Evolutionary conservation across 2,113 vertebrate genomes (phyloP).

Genomic region (Callipepla squamata): DNA sequence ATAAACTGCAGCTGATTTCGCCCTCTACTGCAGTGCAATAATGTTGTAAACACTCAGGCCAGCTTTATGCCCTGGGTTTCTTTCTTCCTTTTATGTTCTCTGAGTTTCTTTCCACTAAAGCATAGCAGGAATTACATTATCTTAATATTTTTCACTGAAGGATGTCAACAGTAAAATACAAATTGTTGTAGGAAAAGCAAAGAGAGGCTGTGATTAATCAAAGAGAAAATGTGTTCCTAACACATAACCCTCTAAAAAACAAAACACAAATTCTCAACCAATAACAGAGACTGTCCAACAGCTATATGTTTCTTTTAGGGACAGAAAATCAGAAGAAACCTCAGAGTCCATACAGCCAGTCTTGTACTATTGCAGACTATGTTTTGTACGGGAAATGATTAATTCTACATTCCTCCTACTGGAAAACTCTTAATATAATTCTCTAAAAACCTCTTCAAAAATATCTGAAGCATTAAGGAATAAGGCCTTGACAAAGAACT

Average conservation of each 20-base stretch:
- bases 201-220: not conserved
- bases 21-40: not conserved
- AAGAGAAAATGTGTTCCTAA: not conserved
- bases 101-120: not conserved
- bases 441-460: not conserved
- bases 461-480: not conserved
- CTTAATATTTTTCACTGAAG: not conserved
- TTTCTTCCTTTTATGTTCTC: not conserved
- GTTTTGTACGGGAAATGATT: not conserved
- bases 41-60: not conserved
- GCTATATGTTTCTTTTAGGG: not conserved
- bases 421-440: not conserved
- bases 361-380: not conserved
- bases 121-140: not conserved
- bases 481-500: not conserved
- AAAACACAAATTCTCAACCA: not conserved
- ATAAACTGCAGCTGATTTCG: not conserved
- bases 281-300: not conserved
- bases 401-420: not conserved
- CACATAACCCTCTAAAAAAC: conserved; percentile 1
- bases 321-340: not conserved
- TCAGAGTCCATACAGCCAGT: accelerated
- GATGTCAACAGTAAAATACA: not conserved
- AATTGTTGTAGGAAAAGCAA: not conserved
- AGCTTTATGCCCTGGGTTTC: not conserved